phyloP scores from a whole-genome alignment of 2,113 vertebrate genomes.

The Sinocyclocheilus grahami region DNA sequence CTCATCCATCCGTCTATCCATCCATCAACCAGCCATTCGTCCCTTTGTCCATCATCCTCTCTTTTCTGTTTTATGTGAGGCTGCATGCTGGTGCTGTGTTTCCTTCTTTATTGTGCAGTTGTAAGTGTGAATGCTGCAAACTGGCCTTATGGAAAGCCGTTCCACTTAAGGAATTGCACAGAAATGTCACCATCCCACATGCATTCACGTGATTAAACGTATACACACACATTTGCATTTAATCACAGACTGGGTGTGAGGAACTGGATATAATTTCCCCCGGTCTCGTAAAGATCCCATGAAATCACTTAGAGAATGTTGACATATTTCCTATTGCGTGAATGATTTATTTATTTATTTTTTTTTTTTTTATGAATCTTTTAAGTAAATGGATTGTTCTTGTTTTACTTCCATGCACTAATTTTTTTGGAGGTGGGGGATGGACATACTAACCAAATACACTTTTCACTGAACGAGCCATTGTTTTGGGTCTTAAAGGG shows the following conservation, averaged over 20 bases:
- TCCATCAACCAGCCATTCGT: slow-evolving; percentile 49
- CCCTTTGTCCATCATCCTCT: slow-evolving; percentile 59
- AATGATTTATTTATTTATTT: neutral
- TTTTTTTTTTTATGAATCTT: neutral
- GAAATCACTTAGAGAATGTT: neutral
- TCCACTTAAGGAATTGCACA: slow-evolving; percentile 63
- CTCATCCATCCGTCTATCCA: slow-evolving; percentile 52
- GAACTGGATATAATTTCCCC: neutral
- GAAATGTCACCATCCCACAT: slow-evolving; percentile 59
- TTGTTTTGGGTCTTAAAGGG: neutral
- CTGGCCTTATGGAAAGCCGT: slow-evolving; percentile 54
- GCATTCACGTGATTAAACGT: neutral
- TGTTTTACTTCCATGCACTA: neutral
- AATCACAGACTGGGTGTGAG: neutral
- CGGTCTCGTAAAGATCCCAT: slow-evolving; percentile 3
- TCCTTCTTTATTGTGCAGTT: neutral
- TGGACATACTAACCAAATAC: neutral
- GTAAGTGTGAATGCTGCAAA: slow-evolving; percentile 38
- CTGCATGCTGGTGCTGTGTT: slow-evolving; percentile 54
- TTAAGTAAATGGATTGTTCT: neutral
- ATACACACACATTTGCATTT: neutral
- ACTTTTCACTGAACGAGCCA: neutral
- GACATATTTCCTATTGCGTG: neutral
- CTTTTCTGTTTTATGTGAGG: slow-evolving; percentile 27
- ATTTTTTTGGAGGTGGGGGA: no score